Evolutionary conservation across 2,888 invertebrate species (phyloP), one percentile per base, ranked within the genome.

Genomic region (Yponomeuta evonymella): DNA sequence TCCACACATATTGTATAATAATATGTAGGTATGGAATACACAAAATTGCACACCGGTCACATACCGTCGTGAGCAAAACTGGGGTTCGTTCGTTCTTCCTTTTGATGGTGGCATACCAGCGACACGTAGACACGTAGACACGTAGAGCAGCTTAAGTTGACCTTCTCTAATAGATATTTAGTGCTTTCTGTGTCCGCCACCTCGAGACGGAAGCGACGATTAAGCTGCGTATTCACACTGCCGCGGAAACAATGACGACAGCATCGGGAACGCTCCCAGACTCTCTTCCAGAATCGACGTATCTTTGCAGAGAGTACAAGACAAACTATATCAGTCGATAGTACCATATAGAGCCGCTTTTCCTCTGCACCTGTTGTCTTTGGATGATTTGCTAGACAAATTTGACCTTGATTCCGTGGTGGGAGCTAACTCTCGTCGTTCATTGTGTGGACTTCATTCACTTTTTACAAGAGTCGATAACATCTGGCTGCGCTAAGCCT

Each of bases 361-460:
- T 58, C 51, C 51, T 15, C 51, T 58, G 51, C 51, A 15, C 1
- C 12, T 12, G 15, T 58, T 58, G 78, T 77, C 81, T 82, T 83
- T 81, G 79, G 83, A 83, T 83, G 84, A 85, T 85, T 88, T 83
- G 81, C 84, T 81, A 84, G 86, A 87, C 85, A 83, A 87, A 85
- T 86, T 85, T 87, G 87, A 90, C 90, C 90, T 86, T 88, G 88
- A 89, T 90, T 88, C 86, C 78, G 79, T 70, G 79, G 76, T 83
- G 85, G 81, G 86, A 86, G 72, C 83, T 79, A 77, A 83, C 86
- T 86, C 84, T 87, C 85, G 79, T 84, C 81, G 74, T 74, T 80
- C 77, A 87, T 89, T 88, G 87, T 88, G 74, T 77, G 79, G 80
- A 83, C 73, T 85, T 88, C 83, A 88, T 87, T 88, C 84, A 85